Evolutionary conservation across 2,888 invertebrate genomes (phyloP).

Genomic region (Thymelicus lineola): DNA sequence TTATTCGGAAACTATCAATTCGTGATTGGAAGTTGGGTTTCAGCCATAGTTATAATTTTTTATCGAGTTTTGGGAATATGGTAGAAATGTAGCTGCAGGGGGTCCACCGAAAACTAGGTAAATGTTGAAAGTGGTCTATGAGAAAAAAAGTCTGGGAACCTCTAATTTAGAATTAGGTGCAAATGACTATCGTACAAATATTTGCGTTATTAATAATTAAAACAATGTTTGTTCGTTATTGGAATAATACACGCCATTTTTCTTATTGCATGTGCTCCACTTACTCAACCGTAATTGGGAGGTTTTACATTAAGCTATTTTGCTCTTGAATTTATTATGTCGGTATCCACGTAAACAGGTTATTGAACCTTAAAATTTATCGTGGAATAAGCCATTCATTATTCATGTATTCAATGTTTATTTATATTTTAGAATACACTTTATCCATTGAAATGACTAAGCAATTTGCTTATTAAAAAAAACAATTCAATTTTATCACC

Average conservation of each 20-base stretch:
- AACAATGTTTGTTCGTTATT: slow-evolving; percentile 44
- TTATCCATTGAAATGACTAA: slow-evolving; percentile 43
- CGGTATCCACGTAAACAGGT: slow-evolving; percentile 10
- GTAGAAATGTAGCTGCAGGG: too few relatives aligned
- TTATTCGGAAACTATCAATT: too few relatives aligned
- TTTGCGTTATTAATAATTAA: slow-evolving; percentile 20
- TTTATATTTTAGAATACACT: slow-evolving; percentile 20
- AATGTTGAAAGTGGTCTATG: too few relatives aligned
- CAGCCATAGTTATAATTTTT: too few relatives aligned
- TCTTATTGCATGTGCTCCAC: slow-evolving; percentile 26
- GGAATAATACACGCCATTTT: slow-evolving; percentile 45
- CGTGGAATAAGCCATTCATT: neutral
- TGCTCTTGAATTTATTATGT: slow-evolving; percentile 25
- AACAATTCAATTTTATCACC: too few relatives aligned
- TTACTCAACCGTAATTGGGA: slow-evolving; percentile 5
- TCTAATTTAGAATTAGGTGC: slow-evolving; percentile 42
- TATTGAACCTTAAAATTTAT: slow-evolving; percentile 19
- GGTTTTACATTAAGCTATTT: slow-evolving; percentile 13
- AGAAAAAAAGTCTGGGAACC: too few relatives aligned
- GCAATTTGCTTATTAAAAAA: slow-evolving; percentile 43
- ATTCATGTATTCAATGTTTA: slow-evolving; percentile 3
- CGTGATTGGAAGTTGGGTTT: too few relatives aligned
- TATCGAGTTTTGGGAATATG: too few relatives aligned
- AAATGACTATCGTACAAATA: slow-evolving; percentile 39
- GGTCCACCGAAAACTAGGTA: too few relatives aligned